Conservation (phyloP, 1,140 invertebrate species). For the Portunus trituberculatus region DNA sequence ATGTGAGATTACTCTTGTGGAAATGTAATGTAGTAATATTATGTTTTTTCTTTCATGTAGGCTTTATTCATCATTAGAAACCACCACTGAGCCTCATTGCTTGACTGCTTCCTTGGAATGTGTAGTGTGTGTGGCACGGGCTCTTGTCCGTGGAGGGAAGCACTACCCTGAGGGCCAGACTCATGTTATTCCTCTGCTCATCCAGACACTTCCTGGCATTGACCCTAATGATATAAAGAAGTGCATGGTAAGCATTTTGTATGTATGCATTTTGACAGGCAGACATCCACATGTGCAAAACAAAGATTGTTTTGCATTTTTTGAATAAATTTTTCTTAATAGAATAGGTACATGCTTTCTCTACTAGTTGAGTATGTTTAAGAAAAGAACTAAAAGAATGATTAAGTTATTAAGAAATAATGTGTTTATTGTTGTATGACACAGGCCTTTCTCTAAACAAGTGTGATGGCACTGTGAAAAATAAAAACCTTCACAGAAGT, state of each 20-base stretch:
- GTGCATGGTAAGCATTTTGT: constrained; percentile 84
- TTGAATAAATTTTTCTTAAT: background rate
- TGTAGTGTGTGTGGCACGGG: constrained; percentile 86
- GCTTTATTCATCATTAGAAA: constrained; percentile 89
- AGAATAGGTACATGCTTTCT: background rate
- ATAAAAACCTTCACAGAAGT: too few relatives aligned
- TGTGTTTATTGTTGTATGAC: too few relatives aligned
- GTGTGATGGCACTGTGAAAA: too few relatives aligned
- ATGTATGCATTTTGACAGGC: background rate
- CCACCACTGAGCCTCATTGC: constrained; percentile 92
- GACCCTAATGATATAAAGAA: constrained; percentile 95
- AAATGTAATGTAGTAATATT: background rate
- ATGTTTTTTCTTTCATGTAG: constrained; percentile 78
- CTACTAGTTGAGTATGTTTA: background rate
- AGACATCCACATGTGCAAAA: background rate
- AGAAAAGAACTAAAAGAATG: background rate
- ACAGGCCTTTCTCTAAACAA: too few relatives aligned
- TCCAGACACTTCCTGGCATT: constrained; percentile 90
- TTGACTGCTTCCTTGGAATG: constrained; percentile 90
- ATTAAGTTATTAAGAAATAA: background rate
- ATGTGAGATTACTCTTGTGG: too few relatives aligned
- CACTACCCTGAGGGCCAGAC: constrained; percentile 88
- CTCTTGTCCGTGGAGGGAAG: constrained; percentile 85
- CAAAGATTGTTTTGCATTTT: background rate
- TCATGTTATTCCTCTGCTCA: constrained; percentile 90